A percentile compares a stretch with the other conserved stretches of the same genome.
Conservation (phyloP, 1,140 invertebrate genomes). For the Brachionus sp. region DNA sequence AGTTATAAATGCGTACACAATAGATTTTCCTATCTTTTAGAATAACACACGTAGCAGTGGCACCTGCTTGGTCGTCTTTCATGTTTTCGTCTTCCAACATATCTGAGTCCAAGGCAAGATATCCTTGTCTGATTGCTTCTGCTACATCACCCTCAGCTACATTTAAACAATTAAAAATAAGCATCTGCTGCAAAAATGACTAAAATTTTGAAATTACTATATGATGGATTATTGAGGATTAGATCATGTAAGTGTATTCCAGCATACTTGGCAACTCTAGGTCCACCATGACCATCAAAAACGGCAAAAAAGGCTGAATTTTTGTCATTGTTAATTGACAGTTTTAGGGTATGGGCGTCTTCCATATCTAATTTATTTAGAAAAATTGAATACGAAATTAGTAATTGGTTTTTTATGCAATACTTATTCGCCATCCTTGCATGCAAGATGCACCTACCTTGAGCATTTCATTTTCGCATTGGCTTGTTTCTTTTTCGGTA, state of each 20-base stretch:
- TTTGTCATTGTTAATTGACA: conserved; percentile 78
- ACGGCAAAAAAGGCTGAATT: conserved; percentile 89
- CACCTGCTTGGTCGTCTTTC: conserved; percentile 85
- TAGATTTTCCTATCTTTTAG: conserved; percentile 72
- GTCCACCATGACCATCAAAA: conserved; percentile 87
- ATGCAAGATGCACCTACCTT: conserved; percentile 88
- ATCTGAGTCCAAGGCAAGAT: conserved; percentile 82
- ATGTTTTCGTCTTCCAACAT: conserved; percentile 73
- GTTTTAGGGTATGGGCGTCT: conserved; percentile 90
- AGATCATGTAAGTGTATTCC: conserved; percentile 1
- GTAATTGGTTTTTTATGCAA: conserved; percentile 36
- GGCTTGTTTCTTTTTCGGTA: conserved; percentile 73
- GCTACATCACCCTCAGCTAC: conserved; percentile 72
- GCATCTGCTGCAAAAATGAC: neutral
- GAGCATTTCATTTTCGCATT: conserved; percentile 58
- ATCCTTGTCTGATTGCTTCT: conserved; percentile 79
- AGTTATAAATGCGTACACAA: conserved; percentile 67
- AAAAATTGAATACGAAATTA: conserved; percentile 40
- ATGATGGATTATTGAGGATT: neutral
- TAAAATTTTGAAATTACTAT: neutral
- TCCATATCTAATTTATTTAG: conserved; percentile 71
- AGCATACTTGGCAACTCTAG: conserved; percentile 15
- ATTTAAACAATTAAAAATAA: neutral
- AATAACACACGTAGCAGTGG: conserved; percentile 82
- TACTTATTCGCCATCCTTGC: conserved; percentile 94